Conservation (phyloP, 2,797 vertebrate species). For the Squalus acanthias region DNA sequence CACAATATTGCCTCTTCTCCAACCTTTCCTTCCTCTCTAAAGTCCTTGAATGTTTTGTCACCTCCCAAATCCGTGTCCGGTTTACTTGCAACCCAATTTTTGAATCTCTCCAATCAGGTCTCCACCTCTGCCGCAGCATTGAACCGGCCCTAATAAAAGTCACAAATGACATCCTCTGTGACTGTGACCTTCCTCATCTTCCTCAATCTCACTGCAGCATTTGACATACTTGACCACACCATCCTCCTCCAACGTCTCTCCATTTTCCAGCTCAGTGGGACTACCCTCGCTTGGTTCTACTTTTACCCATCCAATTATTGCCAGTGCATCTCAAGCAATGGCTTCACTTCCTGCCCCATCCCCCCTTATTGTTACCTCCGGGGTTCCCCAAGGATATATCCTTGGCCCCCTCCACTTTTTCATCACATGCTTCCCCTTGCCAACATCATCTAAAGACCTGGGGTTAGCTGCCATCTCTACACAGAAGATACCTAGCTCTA, state of each 20-base stretch:
- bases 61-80: no score
- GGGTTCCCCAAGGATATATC: neutral
- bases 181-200: neutral
- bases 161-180: neutral
- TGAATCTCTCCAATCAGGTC: no score
- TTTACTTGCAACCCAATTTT: no score
- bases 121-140: no score
- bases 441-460: neutral
- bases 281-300: neutral
- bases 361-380: neutral
- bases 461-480: neutral
- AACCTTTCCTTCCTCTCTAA: no score
- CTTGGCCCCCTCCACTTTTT: neutral
- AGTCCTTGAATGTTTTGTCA: no score
- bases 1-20: no score
- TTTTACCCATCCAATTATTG: neutral
- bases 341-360: neutral
- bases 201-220: neutral
- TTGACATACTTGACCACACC: neutral
- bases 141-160: neutral
- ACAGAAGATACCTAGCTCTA: neutral
- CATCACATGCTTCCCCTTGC: neutral
- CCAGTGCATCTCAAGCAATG: neutral
- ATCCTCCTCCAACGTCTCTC: neutral
- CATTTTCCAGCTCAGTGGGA: neutral